Percentiles rank a stretch among this genome's conserved stretches.
phyloP scores from a whole-genome alignment of 2,797 vertebrate species.

The Lycodopsis pacificus region DNA sequence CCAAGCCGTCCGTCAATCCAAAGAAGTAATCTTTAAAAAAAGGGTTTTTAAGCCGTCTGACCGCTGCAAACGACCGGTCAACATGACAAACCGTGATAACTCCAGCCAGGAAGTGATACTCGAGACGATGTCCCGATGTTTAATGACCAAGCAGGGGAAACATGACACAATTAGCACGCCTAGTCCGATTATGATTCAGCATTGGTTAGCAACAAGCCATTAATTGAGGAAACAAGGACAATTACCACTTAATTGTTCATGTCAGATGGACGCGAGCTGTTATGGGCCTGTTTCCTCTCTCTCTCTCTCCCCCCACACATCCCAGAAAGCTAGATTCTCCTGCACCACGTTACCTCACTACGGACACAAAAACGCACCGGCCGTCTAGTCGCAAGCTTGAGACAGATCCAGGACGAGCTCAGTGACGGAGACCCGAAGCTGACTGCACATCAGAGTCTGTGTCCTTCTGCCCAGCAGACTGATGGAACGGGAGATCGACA shows the following conservation, averaged over 20 bases:
- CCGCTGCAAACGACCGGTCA: no score
- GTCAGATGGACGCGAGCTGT: conserved; percentile 26
- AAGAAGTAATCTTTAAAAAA: not conserved
- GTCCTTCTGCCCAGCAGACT: not conserved
- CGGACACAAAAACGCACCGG: conserved; percentile 7
- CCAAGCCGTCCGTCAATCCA: not conserved
- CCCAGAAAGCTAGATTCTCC: conserved; percentile 17
- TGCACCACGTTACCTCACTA: conserved; percentile 5
- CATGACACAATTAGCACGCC: conserved; percentile 37
- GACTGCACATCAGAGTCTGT: not conserved
- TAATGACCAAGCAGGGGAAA: conserved; percentile 34
- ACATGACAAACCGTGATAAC: conserved; percentile 1
- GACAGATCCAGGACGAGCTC: conserved; percentile 7
- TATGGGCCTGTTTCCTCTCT: conserved; percentile 15
- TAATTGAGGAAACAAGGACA: conserved; percentile 41
- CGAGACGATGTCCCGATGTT: conserved; percentile 31
- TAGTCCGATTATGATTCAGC: conserved; percentile 71
- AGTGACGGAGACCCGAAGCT: conserved; percentile 19
- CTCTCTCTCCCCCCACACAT: conserved; percentile 11
- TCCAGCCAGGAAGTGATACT: conserved; percentile 25
- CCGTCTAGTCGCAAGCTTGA: not conserved
- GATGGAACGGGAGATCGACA: conserved; percentile 40
- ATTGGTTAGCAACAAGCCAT: conserved; percentile 41
- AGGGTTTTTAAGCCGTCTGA: not conserved
- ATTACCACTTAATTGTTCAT: conserved; percentile 29